Percentiles rank a stretch among this genome's conserved stretches.
phyloP scores from a whole-genome alignment of 1,140 invertebrate genomes.

The Diabrotica virgifera region DNA sequence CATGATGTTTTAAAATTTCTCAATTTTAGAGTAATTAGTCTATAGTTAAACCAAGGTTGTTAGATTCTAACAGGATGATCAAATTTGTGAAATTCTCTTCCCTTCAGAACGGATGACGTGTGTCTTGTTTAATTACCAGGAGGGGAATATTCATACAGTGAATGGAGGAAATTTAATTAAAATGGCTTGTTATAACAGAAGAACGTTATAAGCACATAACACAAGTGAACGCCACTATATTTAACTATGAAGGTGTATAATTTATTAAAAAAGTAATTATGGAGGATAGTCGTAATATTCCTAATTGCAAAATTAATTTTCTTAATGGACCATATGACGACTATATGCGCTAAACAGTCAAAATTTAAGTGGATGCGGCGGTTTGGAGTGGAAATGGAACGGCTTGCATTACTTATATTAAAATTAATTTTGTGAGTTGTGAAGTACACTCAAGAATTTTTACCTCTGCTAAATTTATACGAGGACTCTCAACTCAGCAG shows the following conservation, averaged over 20 bases:
- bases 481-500: too few species aligned
- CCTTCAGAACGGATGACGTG: constrained; percentile 25
- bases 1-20: background rate
- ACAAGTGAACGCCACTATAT: constrained; percentile 14
- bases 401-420: constrained; percentile 1
- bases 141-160: constrained; percentile 29
- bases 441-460: background rate
- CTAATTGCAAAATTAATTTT: constrained; percentile 20
- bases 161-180: constrained; percentile 32
- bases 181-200: constrained; percentile 25
- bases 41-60: constrained; percentile 19
- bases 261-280: constrained; percentile 22
- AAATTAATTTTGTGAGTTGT: background rate
- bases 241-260: constrained; percentile 18
- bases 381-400: background rate
- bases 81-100: constrained; percentile 26
- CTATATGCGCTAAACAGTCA: constrained; percentile 9
- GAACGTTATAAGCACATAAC: constrained; percentile 18
- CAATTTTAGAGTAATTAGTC: constrained; percentile 4
- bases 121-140: constrained; percentile 32
- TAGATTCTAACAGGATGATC: constrained; percentile 25
- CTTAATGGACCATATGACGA: constrained; percentile 21
- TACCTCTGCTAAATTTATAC: too few species aligned
- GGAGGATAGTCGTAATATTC: constrained; percentile 16
- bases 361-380: constrained; percentile 5